Percentiles rank a stretch among this genome's conserved stretches.
Evolutionary conservation across 2,888 invertebrate genomes (phyloP).

Genomic region (Xanthorhoe designata): DNA sequence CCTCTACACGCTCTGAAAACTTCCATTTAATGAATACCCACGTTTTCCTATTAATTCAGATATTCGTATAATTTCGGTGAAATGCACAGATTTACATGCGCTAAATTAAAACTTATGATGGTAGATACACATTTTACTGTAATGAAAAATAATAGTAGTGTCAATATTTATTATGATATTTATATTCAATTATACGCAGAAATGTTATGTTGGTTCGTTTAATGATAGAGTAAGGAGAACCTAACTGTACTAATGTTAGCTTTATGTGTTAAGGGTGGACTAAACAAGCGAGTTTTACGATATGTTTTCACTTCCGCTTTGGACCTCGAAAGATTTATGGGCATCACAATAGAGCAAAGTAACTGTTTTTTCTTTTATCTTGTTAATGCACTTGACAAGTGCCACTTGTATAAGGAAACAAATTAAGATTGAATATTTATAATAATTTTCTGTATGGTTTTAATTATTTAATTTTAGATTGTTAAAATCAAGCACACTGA

Average conservation of each 20-base stretch:
- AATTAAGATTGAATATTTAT: too few species aligned
- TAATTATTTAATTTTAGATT: too few species aligned
- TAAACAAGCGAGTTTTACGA: slow-evolving; percentile 9
- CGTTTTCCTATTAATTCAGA: slow-evolving; percentile 58
- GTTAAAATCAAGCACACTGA: too few species aligned
- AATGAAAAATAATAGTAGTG: slow-evolving; percentile 41
- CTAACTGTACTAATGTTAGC: slow-evolving; percentile 6
- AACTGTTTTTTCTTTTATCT: too few species aligned
- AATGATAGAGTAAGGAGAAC: slow-evolving; percentile 11
- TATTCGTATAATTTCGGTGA: slow-evolving; percentile 56
- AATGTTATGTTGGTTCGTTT: slow-evolving; percentile 29
- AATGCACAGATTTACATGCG: slow-evolving; percentile 44
- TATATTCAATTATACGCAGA: slow-evolving; percentile 37
- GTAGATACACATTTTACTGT: slow-evolving; percentile 43
- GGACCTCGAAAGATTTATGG: not conserved
- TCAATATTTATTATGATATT: slow-evolving; percentile 40
- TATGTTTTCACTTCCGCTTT: slow-evolving; percentile 14
- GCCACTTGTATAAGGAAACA: too few species aligned
- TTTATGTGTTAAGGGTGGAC: slow-evolving; percentile 9
- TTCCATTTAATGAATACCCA: slow-evolving; percentile 59
- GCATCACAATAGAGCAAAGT: not conserved
- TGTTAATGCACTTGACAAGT: too few species aligned
- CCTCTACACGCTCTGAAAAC: slow-evolving; percentile 63
- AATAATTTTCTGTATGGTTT: too few species aligned
- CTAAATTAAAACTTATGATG: slow-evolving; percentile 46